A percentile compares a stretch with the other conserved stretches of the same genome.
Conservation (phyloP, 2,797 vertebrate genomes). For the Sphenopsis melanotis region DNA sequence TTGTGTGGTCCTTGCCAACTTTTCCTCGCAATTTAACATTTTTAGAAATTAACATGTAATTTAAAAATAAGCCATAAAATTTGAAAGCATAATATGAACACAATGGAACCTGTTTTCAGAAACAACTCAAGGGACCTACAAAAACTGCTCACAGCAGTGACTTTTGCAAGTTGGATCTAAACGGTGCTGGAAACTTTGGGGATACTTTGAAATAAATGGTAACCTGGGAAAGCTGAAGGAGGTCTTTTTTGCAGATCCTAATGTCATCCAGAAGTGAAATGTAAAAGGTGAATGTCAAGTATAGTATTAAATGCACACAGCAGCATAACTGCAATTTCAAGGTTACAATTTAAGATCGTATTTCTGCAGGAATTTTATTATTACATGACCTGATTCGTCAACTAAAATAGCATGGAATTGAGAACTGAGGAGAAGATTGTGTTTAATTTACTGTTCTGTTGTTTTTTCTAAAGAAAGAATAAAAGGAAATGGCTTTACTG, state of each 20-base stretch:
- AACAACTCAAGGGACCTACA: not conserved
- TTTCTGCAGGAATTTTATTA: constrained; percentile 57
- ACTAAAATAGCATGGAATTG: constrained; percentile 16
- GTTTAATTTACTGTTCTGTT: constrained; percentile 34
- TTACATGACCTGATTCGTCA: not conserved
- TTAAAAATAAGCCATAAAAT: constrained; percentile 56
- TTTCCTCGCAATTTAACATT: constrained; percentile 32
- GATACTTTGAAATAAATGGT: constrained; percentile 45
- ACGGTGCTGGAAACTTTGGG: not conserved
- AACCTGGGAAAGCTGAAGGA: constrained; percentile 43
- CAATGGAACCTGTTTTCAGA: constrained; percentile 53
- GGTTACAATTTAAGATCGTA: not conserved
- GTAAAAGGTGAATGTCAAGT: constrained; percentile 33
- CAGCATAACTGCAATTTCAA: constrained; percentile 18
- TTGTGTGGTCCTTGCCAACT: constrained; percentile 53
- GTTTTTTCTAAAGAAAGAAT: constrained; percentile 17
- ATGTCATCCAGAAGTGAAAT: constrained; percentile 48
- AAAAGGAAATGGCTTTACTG: constrained; percentile 6
- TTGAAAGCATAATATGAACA: constrained; percentile 27
- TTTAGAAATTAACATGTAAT: constrained; percentile 63
- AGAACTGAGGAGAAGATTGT: constrained; percentile 6
- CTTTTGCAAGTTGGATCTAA: constrained; percentile 35
- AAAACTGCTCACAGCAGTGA: not conserved
- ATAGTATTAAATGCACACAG: not conserved
- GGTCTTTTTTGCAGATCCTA: constrained; percentile 36